These are phyloP conservation scores for Thunnus maccoyii DNA, from an alignment of 2,113 vertebrate species.

Conservation along the genomic window DNA sequence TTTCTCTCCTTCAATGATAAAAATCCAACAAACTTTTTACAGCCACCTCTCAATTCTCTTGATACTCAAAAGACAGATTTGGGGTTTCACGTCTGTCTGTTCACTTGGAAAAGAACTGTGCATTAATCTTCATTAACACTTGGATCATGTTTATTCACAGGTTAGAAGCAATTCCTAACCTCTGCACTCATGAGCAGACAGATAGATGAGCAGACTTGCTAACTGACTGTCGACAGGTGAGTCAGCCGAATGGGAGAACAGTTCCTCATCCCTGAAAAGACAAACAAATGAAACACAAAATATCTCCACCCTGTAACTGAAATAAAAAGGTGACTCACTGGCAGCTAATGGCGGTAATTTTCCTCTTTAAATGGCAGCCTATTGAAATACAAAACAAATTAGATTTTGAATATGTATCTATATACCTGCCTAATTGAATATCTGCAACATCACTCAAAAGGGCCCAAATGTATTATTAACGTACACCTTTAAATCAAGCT, in stretches of 20 bases:
- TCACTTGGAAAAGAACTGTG: neutral
- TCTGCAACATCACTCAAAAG: neutral
- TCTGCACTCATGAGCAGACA: constrained; percentile 46
- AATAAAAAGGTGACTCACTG: constrained; percentile 61
- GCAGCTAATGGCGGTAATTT: constrained; percentile 42
- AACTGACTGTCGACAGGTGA: constrained; percentile 54
- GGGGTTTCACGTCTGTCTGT: neutral
- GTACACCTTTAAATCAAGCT: neutral
- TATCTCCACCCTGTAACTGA: constrained; percentile 64
- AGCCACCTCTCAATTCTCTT: neutral
- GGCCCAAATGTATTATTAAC: neutral
- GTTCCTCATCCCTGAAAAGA: constrained; percentile 48
- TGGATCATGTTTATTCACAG: constrained; percentile 23
- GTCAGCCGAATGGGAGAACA: constrained; percentile 50
- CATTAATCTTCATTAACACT: constrained; percentile 15
- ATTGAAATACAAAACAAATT: constrained; percentile 6
- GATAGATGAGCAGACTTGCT: constrained; percentile 39
- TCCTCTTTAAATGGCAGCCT: constrained; percentile 22
- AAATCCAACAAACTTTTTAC: neutral
- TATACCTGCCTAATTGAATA: neutral
- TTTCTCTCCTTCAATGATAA: neutral
- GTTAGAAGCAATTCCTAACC: constrained; percentile 8
- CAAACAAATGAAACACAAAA: constrained; percentile 46
- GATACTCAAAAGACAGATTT: neutral
- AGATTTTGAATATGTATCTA: neutral